Percentiles rank a stretch among this genome's conserved stretches.
phyloP scores from a whole-genome alignment of 2,113 vertebrate species.

The Ibidorhyncha struthersii region DNA sequence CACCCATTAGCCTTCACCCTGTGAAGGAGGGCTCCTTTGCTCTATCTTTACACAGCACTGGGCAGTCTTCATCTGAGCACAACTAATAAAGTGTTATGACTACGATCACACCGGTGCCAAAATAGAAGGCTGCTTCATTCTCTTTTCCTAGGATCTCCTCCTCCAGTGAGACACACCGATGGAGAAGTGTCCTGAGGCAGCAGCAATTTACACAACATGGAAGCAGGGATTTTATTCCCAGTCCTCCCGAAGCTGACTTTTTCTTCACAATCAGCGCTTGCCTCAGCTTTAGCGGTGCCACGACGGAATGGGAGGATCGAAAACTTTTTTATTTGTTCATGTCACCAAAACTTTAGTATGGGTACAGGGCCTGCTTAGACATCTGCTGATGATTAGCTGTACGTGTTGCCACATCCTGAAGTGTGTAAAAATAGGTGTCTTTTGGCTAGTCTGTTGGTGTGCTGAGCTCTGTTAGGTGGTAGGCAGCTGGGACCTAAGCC shows the following conservation, averaged over 20 bases:
- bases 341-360: background rate
- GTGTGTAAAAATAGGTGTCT: background rate
- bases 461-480: background rate
- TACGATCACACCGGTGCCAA: background rate
- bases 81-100: too few relatives aligned
- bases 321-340: background rate
- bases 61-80: background rate
- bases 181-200: background rate
- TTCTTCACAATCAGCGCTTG: background rate
- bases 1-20: background rate
- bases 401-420: rapidly evolving
- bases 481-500: background rate
- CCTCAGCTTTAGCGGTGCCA: background rate
- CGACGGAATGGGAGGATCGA: background rate
- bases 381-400: background rate
- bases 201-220: background rate
- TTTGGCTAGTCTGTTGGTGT: background rate
- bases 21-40: background rate
- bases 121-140: background rate
- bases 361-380: background rate
- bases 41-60: background rate
- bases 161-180: background rate
- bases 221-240: background rate
- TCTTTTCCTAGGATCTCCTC: background rate
- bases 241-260: background rate